Evolutionary conservation across 2,113 vertebrate species (phyloP).

Genomic region (Nettapus auritus): DNA sequence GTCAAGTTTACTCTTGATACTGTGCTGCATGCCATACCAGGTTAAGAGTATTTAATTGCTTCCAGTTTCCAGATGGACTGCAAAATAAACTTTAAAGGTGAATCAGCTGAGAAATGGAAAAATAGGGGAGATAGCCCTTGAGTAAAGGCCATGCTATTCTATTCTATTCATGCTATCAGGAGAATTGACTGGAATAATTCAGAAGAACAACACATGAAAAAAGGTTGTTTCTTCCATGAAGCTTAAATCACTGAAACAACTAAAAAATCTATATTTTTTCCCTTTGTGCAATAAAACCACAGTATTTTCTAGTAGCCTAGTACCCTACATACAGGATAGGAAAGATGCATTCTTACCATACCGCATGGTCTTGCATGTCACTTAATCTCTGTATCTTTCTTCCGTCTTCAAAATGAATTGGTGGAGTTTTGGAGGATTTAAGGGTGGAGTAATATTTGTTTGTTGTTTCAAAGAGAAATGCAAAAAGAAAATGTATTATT

Average conservation of each 20-base stretch:
- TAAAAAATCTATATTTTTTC: not conserved
- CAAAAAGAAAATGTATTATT: not conserved
- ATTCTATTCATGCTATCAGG: too few relatives aligned
- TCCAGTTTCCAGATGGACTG: not conserved
- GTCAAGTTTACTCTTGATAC: not conserved
- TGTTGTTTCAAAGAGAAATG: not conserved
- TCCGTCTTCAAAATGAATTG: not conserved
- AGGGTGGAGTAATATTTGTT: not conserved
- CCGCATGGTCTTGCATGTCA: not conserved
- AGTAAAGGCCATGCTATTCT: not conserved
- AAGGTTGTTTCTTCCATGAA: not conserved
- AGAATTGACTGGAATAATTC: not conserved
- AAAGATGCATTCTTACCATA: not conserved
- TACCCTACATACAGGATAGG: not conserved
- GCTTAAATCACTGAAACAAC: not conserved
- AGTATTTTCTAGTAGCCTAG: not conserved
- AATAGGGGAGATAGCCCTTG: not conserved
- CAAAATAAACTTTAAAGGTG: constrained; percentile 24
- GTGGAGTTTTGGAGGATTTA: not conserved
- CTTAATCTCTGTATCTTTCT: rapidly evolving
- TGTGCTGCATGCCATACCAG: not conserved
- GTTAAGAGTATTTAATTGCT: not conserved
- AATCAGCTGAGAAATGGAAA: constrained; percentile 15
- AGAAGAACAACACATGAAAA: not conserved
- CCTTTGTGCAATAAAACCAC: not conserved